Evolutionary conservation across 2,888 invertebrate genomes (phyloP).

Genomic region (Catocala nupta): DNA sequence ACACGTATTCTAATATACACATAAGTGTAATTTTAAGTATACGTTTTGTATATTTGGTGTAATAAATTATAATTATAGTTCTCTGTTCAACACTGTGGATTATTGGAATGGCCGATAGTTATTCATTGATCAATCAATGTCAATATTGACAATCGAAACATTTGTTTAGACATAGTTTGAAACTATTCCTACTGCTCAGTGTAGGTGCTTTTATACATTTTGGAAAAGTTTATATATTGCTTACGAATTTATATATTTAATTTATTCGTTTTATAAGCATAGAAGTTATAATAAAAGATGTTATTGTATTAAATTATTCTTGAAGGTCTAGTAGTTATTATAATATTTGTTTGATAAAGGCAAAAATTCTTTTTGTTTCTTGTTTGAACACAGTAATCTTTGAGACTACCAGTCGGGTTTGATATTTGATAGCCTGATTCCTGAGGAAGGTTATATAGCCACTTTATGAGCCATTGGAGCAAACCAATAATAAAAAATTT

Average conservation of each 20-base stretch:
- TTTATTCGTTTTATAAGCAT: constrained; percentile 20
- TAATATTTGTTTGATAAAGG: background rate
- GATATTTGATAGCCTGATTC: no score
- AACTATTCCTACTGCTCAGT: constrained; percentile 46
- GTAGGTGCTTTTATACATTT: constrained; percentile 55
- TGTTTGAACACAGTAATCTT: no score
- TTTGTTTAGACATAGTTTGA: constrained; percentile 28
- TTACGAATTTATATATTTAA: constrained; percentile 47
- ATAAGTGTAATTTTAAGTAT: constrained; percentile 53
- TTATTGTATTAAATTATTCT: background rate
- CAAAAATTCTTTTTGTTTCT: no score
- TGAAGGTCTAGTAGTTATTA: background rate
- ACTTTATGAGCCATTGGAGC: no score
- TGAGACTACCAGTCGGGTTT: no score
- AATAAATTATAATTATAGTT: constrained; percentile 37
- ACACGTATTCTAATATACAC: constrained; percentile 36
- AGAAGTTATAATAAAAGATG: constrained; percentile 17
- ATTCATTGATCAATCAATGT: background rate
- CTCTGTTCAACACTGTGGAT: constrained; percentile 6
- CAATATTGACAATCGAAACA: constrained; percentile 16
- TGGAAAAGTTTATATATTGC: constrained; percentile 46
- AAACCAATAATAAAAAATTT: no score
- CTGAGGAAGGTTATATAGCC: no score
- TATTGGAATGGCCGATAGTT: no score
- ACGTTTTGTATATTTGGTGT: constrained; percentile 61